Conservation (phyloP, 2,113 vertebrate genomes). For the Turdus rufiventris region DNA sequence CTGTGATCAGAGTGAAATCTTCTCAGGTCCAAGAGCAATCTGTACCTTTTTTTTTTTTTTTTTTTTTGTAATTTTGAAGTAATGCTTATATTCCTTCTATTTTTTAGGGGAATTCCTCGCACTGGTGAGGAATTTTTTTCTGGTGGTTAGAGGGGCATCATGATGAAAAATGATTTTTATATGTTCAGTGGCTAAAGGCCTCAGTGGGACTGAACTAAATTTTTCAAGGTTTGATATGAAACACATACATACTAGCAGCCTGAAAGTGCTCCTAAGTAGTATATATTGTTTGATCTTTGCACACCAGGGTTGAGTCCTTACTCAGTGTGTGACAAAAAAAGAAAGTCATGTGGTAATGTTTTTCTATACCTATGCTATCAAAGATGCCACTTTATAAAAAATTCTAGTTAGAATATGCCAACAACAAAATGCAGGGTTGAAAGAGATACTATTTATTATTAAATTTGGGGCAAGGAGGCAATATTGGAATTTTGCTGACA, state of each 20-base stretch:
- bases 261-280: not conserved
- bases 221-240: not conserved
- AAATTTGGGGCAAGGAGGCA: accelerated
- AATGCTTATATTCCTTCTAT: not conserved
- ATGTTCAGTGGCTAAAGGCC: not conserved
- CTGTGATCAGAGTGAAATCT: not conserved
- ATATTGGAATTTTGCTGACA: not conserved
- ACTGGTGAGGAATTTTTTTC: not conserved
- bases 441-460: not conserved
- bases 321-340: not conserved
- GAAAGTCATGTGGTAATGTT: not conserved
- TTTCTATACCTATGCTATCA: not conserved
- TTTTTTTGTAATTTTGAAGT: not conserved
- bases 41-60: not conserved
- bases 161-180: not conserved
- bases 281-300: not conserved
- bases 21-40: not conserved
- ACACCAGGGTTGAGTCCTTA: not conserved
- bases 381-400: not conserved
- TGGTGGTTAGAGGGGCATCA: not conserved
- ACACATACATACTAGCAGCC: not conserved
- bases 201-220: not conserved
- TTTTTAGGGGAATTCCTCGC: not conserved
- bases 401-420: not conserved
- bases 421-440: not conserved